Conservation (phyloP, 1,140 invertebrate species). For the Eciton burchellii region DNA sequence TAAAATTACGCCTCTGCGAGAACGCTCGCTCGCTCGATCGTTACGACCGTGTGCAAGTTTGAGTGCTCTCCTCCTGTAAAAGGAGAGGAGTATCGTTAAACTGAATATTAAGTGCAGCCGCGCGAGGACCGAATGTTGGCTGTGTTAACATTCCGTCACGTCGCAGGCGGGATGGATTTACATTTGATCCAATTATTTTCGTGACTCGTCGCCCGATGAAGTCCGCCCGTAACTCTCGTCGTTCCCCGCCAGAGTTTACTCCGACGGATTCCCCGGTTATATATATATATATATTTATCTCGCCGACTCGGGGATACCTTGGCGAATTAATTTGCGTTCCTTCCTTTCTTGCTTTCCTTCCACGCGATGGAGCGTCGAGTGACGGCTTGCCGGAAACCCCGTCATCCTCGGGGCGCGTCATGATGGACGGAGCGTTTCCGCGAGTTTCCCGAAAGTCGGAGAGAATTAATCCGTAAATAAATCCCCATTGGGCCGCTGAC, state of each 20-base stretch:
- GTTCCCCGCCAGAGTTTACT: no score
- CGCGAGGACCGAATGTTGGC: not conserved
- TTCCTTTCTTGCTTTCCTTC: no score
- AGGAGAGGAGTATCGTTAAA: constrained; percentile 10
- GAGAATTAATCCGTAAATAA: constrained; percentile 26
- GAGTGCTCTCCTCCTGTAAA: not conserved
- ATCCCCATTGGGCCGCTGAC: constrained; percentile 24
- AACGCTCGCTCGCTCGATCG: not conserved
- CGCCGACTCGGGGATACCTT: not conserved
- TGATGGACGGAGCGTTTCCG: not conserved
- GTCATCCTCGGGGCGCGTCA: no score
- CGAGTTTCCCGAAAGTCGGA: constrained; percentile 10
- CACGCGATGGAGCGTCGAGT: no score
- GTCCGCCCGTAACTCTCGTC: not conserved
- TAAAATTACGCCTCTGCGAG: not conserved
- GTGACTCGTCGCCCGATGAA: no score
- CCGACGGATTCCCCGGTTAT: no score
- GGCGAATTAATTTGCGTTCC: not conserved
- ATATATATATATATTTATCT: no score
- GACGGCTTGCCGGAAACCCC: no score
- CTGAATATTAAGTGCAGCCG: not conserved
- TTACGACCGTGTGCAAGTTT: not conserved
- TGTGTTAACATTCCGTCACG: not conserved
- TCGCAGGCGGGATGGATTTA: not conserved
- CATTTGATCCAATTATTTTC: constrained; percentile 2